Evolutionary conservation across 2,888 invertebrate genomes (phyloP).

Genomic region (Poecilobothrus nobilitatus): DNA sequence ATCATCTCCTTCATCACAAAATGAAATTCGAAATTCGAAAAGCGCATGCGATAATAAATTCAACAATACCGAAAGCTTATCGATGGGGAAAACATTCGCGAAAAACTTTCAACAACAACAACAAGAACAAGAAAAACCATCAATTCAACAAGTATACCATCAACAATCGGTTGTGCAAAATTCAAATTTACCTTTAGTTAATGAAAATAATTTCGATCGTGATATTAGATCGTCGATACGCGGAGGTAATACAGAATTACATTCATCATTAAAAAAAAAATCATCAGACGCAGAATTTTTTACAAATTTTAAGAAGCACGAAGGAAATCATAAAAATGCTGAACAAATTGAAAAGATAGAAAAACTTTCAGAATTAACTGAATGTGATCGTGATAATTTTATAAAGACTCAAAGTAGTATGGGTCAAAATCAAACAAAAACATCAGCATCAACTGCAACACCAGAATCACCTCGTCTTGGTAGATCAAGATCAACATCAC

Average conservation of each 20-base stretch:
- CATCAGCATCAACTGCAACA: slow-evolving; percentile 21
- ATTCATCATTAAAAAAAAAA: slow-evolving; percentile 12
- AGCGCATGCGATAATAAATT: not conserved
- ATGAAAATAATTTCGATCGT: slow-evolving; percentile 15
- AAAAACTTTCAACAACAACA: slow-evolving; percentile 11
- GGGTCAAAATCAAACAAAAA: slow-evolving; percentile 26
- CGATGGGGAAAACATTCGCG: not conserved
- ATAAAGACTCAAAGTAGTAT: slow-evolving; percentile 23
- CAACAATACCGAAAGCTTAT: not conserved
- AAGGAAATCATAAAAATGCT: slow-evolving; percentile 8
- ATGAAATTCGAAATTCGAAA: not conserved
- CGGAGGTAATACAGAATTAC: slow-evolving; percentile 20
- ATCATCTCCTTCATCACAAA: not conserved
- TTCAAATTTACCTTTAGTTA: slow-evolving; percentile 9
- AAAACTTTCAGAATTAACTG: slow-evolving; percentile 26
- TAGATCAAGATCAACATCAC: slow-evolving; percentile 14
- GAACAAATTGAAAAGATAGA: slow-evolving; percentile 13
- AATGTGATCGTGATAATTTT: slow-evolving; percentile 29
- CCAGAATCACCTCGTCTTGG: slow-evolving; percentile 11
- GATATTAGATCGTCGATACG: slow-evolving; percentile 25
- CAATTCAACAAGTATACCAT: slow-evolving; percentile 5
- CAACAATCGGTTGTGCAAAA: not conserved
- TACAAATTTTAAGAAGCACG: not conserved
- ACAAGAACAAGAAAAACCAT: not conserved
- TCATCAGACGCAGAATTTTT: slow-evolving; percentile 9